Conservation (phyloP, 2,888 invertebrate species). For the Clepsis dumicolana region DNA sequence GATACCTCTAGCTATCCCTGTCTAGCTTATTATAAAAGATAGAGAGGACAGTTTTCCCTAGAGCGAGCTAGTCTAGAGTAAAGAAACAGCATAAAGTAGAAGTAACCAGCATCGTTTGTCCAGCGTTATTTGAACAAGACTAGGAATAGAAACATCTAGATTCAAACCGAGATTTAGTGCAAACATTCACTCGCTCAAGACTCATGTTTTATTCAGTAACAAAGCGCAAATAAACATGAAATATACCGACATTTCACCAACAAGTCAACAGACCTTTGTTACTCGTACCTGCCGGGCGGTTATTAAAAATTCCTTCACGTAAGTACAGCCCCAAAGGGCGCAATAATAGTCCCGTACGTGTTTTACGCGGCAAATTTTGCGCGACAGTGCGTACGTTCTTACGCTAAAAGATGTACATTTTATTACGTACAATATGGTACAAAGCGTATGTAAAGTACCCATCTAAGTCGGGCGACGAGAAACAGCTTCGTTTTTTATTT, state of each 20-base stretch:
- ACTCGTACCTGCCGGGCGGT: constrained; percentile 40
- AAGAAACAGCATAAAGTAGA: neutral
- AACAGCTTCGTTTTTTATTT: neutral
- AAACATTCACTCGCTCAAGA: constrained; percentile 24
- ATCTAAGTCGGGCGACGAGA: neutral
- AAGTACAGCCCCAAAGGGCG: constrained; percentile 50
- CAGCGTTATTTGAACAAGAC: neutral
- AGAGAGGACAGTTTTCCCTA: neutral
- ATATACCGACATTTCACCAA: constrained; percentile 28
- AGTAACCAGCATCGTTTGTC: neutral
- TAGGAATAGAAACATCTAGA: constrained; percentile 25
- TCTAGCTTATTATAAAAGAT: too few relatives aligned
- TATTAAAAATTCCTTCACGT: constrained; percentile 63
- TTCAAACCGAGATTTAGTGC: constrained; percentile 22
- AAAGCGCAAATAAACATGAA: constrained; percentile 41
- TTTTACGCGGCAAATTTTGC: constrained; percentile 22
- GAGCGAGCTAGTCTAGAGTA: neutral
- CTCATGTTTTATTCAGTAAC: constrained; percentile 35
- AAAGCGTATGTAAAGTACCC: neutral
- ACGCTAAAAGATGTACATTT: constrained; percentile 27
- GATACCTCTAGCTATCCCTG: neutral
- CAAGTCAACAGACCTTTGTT: constrained; percentile 30
- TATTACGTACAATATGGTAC: constrained; percentile 3
- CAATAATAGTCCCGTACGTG: constrained; percentile 33
- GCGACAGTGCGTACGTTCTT: neutral